phyloP scores from a whole-genome alignment of 2,888 invertebrate species.

The Nemurella pictetii region DNA sequence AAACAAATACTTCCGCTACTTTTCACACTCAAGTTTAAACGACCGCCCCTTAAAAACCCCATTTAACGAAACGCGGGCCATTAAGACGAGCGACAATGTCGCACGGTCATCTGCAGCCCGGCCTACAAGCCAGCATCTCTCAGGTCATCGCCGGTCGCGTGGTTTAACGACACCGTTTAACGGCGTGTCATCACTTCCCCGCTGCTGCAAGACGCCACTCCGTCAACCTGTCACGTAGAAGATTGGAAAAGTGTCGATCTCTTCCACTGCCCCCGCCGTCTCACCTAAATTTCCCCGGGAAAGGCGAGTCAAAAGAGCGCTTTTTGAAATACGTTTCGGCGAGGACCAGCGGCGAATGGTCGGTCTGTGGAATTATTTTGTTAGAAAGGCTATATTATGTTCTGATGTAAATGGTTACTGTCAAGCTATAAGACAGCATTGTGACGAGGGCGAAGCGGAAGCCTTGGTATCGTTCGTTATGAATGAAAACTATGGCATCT shows the following conservation, averaged over 20 bases:
- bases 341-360: not conserved
- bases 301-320: not conserved
- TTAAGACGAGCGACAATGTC: not conserved
- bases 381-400: no score
- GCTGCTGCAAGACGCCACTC: not conserved
- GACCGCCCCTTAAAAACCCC: not conserved
- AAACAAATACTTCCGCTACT: no score
- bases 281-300: not conserved
- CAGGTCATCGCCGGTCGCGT: not conserved
- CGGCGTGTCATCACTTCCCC: not conserved
- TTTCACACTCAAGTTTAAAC: no score
- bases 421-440: no score
- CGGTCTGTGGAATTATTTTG: not conserved
- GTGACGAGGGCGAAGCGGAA: no score
- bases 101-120: no score
- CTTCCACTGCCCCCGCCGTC: not conserved
- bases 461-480: no score
- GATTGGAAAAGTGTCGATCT: not conserved
- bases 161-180: not conserved
- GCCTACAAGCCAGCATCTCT: no score
- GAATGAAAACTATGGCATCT: no score
- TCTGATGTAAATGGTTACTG: no score
- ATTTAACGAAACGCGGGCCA: not conserved
- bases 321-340: not conserved
- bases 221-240: not conserved